Percentiles rank a stretch among this genome's conserved stretches.
Evolutionary conservation across 2,113 vertebrate species (phyloP).

Genomic region (Phalacrocorax aristotelis): DNA sequence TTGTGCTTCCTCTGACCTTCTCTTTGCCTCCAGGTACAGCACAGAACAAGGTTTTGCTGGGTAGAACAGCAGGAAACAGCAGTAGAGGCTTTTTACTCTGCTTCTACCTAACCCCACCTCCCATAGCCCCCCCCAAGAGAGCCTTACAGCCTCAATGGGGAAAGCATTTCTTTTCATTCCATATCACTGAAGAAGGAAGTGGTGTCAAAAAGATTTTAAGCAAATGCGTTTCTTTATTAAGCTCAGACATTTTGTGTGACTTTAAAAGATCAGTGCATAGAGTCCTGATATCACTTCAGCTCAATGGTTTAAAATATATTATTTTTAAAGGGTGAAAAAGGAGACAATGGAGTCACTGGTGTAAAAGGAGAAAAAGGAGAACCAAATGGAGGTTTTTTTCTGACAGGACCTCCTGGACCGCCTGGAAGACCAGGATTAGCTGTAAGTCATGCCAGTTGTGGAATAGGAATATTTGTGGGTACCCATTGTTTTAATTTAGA

Average conservation of each 20-base stretch:
- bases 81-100: neutral
- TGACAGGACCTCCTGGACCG: conserved; percentile 78
- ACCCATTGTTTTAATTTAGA: neutral
- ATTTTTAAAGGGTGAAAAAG: conserved; percentile 78
- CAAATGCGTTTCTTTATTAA: neutral
- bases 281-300: neutral
- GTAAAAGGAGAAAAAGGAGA: conserved; percentile 87
- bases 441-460: conserved; percentile 73
- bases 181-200: neutral
- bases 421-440: conserved; percentile 82
- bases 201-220: neutral
- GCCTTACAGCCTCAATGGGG: neutral
- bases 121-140: neutral
- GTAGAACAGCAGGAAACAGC: neutral
- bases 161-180: neutral
- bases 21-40: neutral
- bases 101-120: neutral
- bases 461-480: neutral
- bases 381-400: conserved; percentile 47
- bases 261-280: neutral
- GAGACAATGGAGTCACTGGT: conserved; percentile 75
- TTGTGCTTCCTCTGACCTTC: neutral
- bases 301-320: neutral
- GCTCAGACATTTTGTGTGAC: neutral
- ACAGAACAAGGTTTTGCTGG: neutral